phyloP scores from a whole-genome alignment of 1,140 invertebrate species.

The Bacillus rossius region DNA sequence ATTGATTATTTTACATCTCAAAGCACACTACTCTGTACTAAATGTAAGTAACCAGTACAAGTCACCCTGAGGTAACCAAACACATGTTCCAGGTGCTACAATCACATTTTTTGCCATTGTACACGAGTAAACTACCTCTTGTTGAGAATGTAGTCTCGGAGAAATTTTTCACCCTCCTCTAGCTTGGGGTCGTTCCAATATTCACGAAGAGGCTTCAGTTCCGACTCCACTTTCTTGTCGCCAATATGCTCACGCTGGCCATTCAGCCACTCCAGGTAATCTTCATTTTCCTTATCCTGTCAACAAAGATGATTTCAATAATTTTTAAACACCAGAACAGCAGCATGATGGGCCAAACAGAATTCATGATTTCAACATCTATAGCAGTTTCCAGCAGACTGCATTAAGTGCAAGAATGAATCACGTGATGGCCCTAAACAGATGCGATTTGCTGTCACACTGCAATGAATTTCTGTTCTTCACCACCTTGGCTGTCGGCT shows the following conservation, averaged over 20 bases:
- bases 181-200: conserved; percentile 82
- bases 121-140: conserved; percentile 53
- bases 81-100: too few relatives aligned
- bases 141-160: conserved; percentile 90
- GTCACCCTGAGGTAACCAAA: too few relatives aligned
- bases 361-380: too few relatives aligned
- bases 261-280: conserved; percentile 76
- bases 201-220: conserved; percentile 69
- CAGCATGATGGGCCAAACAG: too few relatives aligned
- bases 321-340: too few relatives aligned
- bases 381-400: too few relatives aligned
- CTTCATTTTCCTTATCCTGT: conserved; percentile 56
- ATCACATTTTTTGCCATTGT: not conserved
- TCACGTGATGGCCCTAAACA: too few relatives aligned
- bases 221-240: conserved; percentile 53
- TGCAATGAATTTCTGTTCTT: too few relatives aligned
- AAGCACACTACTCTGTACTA: not conserved
- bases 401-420: too few relatives aligned
- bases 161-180: conserved; percentile 78
- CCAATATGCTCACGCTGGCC: conserved; percentile 63
- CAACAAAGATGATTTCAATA: conserved; percentile 10
- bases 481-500: too few relatives aligned
- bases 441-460: too few relatives aligned
- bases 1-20: not conserved
- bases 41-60: too few relatives aligned